These are phyloP conservation scores for Procambarus clarkii DNA, from an alignment of 1,140 invertebrate species.

Conservation along the genomic window DNA sequence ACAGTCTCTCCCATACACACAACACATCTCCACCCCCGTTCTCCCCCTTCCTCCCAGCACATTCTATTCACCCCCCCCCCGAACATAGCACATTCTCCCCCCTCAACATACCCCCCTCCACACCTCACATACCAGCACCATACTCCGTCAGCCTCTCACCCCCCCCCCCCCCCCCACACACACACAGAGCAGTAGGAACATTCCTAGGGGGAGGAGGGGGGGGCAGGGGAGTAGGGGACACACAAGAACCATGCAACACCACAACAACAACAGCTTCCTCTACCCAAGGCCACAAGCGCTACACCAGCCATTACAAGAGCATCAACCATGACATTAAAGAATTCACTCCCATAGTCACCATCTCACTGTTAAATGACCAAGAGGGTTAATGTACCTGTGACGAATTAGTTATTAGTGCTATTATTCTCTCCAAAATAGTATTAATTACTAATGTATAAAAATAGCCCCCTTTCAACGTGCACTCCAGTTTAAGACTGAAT, in stretches of 20 bases:
- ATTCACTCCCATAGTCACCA: neutral
- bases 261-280: neutral
- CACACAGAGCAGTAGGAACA: conserved; percentile 54
- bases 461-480: conserved; percentile 12
- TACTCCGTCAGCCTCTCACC: neutral
- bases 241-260: conserved; percentile 42
- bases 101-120: neutral
- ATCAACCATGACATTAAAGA: neutral
- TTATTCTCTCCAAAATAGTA: neutral
- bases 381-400: conserved; percentile 3
- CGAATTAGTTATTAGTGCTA: conserved; percentile 9
- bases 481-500: neutral
- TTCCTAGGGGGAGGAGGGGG: neutral
- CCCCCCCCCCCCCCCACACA: neutral
- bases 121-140: neutral
- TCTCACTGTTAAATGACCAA: conserved; percentile 15
- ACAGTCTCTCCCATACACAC: neutral
- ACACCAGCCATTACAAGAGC: conserved; percentile 10
- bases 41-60: no score
- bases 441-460: neutral
- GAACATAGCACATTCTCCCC: neutral
- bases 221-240: neutral
- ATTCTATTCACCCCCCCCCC: no score
- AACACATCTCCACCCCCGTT: no score
- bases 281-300: conserved; percentile 32